Base-by-base conservation (phyloP, 1,140 invertebrate genomes). In the Orchesella cincta region DNA sequence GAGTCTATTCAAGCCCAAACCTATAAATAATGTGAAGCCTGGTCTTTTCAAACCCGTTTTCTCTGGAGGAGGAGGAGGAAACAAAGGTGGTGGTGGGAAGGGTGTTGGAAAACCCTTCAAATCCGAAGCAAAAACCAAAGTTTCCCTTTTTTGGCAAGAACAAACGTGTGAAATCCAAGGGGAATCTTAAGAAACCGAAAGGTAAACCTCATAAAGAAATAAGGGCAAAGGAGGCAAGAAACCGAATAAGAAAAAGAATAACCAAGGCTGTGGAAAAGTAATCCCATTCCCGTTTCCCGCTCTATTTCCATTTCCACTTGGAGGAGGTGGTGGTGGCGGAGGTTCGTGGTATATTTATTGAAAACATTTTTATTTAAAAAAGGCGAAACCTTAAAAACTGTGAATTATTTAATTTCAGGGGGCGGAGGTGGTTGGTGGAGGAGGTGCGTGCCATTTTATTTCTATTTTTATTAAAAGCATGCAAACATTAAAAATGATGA, bases 231-330 rank as follows among this genome's bases (percentile, higher is more conserved):
- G 75, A 54, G 46, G 29, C 1, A 5, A 79, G 62, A 70, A 23
- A 26, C 14, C 1, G 52, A 72, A 75, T 51, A 26, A 76, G 54
- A 16, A 71, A 74, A n/a, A 71, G 71, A 31, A 54, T 31, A 20
- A 29, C 14, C 2, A 36, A 75, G 23, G 54, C 8, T 34, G 72
- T 70, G 35, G 35, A 70, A 57, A 76, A 33, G 28, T 23, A 51
- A 35, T 52, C 75, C 34, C 78, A 3, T 70, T 79, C 34, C 81
- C 78, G 29, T 33, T 82, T 31, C 80, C 80, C 12, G 16, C 80
- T 46, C 76, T 79, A 3, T 39, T 78, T 72, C 77, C 77, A 39
- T 67, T 78, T 39, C 77, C 77, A 51, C 64, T 82, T 71, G 79
- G 71, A 0, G 77, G 80, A 3, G 80, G 79, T n/a, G 62, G 62